phyloP scores from a whole-genome alignment of 2,113 vertebrate species.

The Oncorhynchus masou region DNA sequence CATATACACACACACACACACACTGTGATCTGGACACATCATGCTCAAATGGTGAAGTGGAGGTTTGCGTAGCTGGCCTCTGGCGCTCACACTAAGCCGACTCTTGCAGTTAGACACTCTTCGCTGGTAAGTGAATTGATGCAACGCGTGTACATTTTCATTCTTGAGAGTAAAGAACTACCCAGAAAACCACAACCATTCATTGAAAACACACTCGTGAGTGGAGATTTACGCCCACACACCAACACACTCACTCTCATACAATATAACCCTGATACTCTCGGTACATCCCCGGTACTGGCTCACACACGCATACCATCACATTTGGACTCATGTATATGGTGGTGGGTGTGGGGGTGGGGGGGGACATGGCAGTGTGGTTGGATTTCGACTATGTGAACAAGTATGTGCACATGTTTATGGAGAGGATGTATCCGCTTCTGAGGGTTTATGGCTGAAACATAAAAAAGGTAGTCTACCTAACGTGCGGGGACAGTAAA shows the following conservation, averaged over 20 bases:
- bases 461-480: neutral
- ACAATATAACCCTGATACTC: neutral
- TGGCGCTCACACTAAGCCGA: constrained; percentile 57
- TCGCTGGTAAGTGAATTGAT: neutral
- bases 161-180: neutral
- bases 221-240: neutral
- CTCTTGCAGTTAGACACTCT: constrained; percentile 1
- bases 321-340: neutral
- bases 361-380: neutral
- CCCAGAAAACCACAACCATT: constrained; percentile 19
- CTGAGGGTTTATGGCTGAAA: neutral
- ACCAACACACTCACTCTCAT: neutral
- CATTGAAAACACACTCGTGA: constrained; percentile 15
- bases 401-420: neutral
- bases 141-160: neutral
- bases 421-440: neutral
- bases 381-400: neutral
- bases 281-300: neutral
- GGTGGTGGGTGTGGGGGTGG: constrained; percentile 1
- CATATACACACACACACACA: constrained; percentile 24
- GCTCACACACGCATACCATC: constrained; percentile 29
- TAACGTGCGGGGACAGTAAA: neutral
- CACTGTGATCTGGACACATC: constrained; percentile 79
- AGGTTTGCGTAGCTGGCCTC: constrained; percentile 66
- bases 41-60: constrained; percentile 77